Conservation (phyloP, 2,888 invertebrate genomes). For the Latheticus oryzae region DNA sequence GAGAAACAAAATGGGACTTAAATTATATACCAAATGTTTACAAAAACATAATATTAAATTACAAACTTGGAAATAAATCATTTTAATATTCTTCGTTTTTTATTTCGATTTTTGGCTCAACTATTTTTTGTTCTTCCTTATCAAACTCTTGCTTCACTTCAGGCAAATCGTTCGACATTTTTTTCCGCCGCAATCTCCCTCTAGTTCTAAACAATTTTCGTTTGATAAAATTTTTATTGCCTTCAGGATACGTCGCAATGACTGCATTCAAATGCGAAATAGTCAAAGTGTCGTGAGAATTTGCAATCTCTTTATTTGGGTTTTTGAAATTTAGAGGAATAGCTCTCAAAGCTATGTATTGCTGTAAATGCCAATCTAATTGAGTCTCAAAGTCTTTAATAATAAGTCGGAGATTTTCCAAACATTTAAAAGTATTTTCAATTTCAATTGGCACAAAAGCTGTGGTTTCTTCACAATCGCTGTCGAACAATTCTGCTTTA, state of each 20-base stretch:
- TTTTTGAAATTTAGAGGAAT: conserved; percentile 1
- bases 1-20: conserved; percentile 68
- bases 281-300: conserved; percentile 19
- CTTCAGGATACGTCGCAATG: conserved; percentile 21
- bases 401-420: conserved; percentile 29
- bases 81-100: conserved; percentile 26
- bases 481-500: too few relatives aligned
- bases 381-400: conserved; percentile 39
- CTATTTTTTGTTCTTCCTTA: conserved; percentile 11
- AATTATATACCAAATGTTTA: conserved; percentile 12
- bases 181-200: not conserved
- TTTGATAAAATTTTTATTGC: conserved; percentile 29
- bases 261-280: conserved; percentile 16
- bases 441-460: conserved; percentile 27
- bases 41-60: too few relatives aligned
- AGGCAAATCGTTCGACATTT: conserved; percentile 19
- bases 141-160: conserved; percentile 19
- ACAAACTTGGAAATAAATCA: not conserved
- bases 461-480: conserved; percentile 12
- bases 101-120: conserved; percentile 1
- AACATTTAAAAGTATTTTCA: conserved; percentile 20
- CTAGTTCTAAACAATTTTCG: too few relatives aligned
- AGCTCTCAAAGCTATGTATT: conserved; percentile 23
- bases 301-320: not conserved
- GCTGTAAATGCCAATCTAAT: conserved; percentile 37